A percentile compares a stretch with the other conserved stretches of the same genome.
These are phyloP conservation scores for Glaucomys volans DNA, from an alignment of 2,113 vertebrate species.

Conservation along the genomic window DNA sequence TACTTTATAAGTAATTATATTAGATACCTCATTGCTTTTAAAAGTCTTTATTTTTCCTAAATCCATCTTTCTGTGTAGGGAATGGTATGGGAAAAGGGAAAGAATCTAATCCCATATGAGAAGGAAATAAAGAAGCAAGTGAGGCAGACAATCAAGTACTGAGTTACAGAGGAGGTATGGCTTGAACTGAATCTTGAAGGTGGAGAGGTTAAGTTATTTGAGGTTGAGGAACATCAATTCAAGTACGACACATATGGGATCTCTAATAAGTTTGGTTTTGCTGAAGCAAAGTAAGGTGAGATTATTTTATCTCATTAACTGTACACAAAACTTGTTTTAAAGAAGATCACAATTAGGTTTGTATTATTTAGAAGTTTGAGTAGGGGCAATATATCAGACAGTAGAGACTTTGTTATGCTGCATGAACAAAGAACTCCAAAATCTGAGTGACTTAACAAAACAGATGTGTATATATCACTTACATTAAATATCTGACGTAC, in stretches of 20 bases:
- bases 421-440: slow-evolving; percentile 17
- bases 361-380: background rate
- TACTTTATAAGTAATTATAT: slow-evolving; percentile 1
- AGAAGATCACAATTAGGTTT: slow-evolving; percentile 8
- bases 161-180: background rate
- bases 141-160: background rate
- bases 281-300: background rate
- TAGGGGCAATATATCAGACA: background rate
- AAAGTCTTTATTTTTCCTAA: background rate
- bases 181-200: background rate
- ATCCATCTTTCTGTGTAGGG: background rate
- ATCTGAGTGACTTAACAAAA: background rate
- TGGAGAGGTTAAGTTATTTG: background rate
- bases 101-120: background rate
- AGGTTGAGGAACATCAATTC: background rate
- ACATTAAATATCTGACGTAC: background rate
- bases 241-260: background rate
- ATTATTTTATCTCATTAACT: slow-evolving; percentile 22
- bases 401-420: background rate
- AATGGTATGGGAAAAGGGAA: background rate
- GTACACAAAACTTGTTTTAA: background rate
- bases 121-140: background rate
- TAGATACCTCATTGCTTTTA: background rate
- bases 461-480: background rate
- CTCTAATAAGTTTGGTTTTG: background rate